Conservation (phyloP, 53 echinoderm and acorn worm species). For the Astropecten irregularis region DNA sequence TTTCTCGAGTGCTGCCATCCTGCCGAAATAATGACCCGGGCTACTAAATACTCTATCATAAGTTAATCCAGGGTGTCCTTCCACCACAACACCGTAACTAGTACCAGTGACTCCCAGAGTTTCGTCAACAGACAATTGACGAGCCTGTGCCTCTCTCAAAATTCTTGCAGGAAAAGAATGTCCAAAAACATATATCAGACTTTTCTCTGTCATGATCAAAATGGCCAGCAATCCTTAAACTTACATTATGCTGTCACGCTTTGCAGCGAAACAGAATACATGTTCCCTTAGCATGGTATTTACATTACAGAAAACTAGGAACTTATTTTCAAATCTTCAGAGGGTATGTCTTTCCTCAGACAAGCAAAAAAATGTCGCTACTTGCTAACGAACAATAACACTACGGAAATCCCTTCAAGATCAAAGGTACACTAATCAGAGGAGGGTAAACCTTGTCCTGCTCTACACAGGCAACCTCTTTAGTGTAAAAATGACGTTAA, state of each 20-base stretch:
- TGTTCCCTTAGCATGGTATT: neutral
- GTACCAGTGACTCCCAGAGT: neutral
- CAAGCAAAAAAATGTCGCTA: neutral
- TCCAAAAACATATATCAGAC: neutral
- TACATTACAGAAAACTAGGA: neutral
- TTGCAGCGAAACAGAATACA: neutral
- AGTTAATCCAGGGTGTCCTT: constrained; percentile 21
- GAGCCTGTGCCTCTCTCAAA: neutral
- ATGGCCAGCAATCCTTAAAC: neutral
- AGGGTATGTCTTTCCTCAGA: neutral
- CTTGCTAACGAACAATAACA: too few relatives aligned
- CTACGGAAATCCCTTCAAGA: too few relatives aligned
- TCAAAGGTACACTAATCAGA: too few relatives aligned
- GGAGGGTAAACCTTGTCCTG: too few relatives aligned
- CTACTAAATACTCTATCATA: neutral
- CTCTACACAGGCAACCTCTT: too few relatives aligned
- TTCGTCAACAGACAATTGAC: neutral
- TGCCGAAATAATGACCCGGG: neutral
- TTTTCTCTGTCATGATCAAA: neutral
- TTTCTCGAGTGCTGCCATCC: neutral
- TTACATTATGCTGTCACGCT: neutral
- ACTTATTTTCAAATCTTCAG: neutral
- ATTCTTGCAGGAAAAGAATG: constrained; percentile 26
- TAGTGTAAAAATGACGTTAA: too few relatives aligned
- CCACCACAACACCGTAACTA: neutral